phyloP scores from a whole-genome alignment of 2,888 invertebrate species.

The Andrena chrysosceles region DNA sequence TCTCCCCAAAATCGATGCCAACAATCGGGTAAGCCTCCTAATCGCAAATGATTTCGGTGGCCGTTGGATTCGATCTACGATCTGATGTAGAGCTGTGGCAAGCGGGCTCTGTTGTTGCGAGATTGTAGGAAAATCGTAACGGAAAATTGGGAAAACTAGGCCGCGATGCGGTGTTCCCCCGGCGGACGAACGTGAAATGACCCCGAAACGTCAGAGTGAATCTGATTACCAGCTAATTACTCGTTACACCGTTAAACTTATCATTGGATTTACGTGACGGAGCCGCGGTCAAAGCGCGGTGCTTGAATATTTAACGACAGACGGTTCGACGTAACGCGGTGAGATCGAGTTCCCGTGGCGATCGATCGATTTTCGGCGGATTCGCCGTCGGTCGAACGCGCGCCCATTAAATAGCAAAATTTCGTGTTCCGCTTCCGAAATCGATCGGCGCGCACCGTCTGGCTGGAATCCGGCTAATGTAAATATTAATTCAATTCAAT shows the following conservation, averaged over 20 bases:
- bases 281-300: conserved; percentile 21
- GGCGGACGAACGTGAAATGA: conserved; percentile 27
- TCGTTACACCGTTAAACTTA: conserved; percentile 59
- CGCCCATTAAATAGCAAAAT: conserved; percentile 23
- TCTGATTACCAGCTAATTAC: conserved; percentile 59
- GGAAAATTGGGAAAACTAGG: conserved; percentile 35
- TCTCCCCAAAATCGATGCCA: neutral
- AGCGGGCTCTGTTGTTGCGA: neutral
- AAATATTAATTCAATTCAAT: neutral
- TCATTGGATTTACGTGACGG: conserved; percentile 53
- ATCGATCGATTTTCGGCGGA: neutral
- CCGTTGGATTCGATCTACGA: neutral
- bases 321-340: conserved; percentile 7
- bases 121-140: neutral
- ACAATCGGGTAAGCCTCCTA: conserved; percentile 9
- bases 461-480: neutral
- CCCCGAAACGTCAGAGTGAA: conserved; percentile 56
- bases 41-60: conserved; percentile 36
- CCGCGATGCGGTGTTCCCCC: conserved; percentile 11
- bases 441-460: neutral
- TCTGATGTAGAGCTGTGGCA: neutral
- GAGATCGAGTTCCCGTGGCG: conserved; percentile 25
- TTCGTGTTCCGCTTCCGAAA: neutral
- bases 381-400: too few species aligned
- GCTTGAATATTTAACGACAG: conserved; percentile 47